A percentile compares a stretch with the other conserved stretches of the same genome.
Conservation (phyloP, 2,888 invertebrate species). For the Notodonta ziczac region DNA sequence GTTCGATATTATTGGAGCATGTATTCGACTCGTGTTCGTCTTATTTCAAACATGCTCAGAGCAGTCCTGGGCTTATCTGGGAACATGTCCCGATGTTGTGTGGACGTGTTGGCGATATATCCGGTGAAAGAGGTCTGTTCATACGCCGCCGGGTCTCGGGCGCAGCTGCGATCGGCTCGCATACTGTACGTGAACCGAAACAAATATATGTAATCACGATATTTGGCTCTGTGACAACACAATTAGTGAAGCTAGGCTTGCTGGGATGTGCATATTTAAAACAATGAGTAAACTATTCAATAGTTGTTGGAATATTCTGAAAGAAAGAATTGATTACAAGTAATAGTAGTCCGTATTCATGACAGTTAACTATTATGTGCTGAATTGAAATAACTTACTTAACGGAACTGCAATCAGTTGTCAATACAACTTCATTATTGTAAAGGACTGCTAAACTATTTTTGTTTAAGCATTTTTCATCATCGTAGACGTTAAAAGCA, state of each 20-base stretch:
- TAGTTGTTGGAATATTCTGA: background rate
- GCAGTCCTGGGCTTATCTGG: background rate
- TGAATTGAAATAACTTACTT: too few relatives aligned
- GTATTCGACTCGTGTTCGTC: constrained; percentile 2
- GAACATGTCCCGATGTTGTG: background rate
- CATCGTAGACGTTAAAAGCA: too few relatives aligned
- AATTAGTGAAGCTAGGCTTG: too few relatives aligned
- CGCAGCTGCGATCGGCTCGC: constrained; percentile 12
- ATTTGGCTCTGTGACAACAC: background rate
- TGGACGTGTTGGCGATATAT: constrained; percentile 17
- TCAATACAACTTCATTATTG: too few relatives aligned
- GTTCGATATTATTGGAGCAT: background rate
- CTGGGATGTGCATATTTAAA: too few relatives aligned
- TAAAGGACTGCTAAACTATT: too few relatives aligned
- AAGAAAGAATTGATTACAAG: too few relatives aligned
- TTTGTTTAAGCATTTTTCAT: too few relatives aligned
- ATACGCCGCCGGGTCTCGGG: background rate
- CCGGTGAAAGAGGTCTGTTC: constrained; percentile 10
- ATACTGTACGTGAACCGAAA: constrained; percentile 2
- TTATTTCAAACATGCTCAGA: background rate
- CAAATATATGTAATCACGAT: constrained; percentile 5
- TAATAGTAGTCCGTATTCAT: too few relatives aligned
- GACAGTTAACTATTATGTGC: too few relatives aligned
- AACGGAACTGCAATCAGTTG: too few relatives aligned
- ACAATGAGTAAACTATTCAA: too few relatives aligned